Conservation (phyloP, 2,113 vertebrate species). For the Ceuthmochares aereus region DNA sequence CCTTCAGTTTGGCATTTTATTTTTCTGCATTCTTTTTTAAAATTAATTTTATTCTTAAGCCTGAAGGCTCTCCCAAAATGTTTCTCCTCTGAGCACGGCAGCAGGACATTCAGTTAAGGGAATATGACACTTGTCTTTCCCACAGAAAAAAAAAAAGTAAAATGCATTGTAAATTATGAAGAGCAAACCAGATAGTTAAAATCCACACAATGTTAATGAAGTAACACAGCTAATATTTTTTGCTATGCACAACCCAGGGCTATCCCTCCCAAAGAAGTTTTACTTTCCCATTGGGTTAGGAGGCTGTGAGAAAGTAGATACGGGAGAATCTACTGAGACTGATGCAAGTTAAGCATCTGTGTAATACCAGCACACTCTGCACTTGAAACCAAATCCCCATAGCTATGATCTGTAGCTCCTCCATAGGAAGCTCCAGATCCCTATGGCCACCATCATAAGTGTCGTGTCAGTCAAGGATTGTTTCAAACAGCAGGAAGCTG, state of each 20-base stretch:
- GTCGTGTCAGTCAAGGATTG: background rate
- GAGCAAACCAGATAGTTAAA: background rate
- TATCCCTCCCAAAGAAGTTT: background rate
- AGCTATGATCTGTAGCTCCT: background rate
- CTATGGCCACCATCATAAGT: fast-evolving
- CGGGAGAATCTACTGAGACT: no score
- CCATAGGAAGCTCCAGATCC: background rate
- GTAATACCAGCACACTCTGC: background rate
- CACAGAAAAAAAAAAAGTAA: background rate
- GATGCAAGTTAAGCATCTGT: background rate
- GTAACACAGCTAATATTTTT: background rate
- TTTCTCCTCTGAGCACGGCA: background rate
- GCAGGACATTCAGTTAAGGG: background rate
- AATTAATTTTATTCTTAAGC: background rate
- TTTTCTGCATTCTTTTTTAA: background rate
- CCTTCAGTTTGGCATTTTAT: background rate
- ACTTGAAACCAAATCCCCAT: background rate
- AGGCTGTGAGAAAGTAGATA: background rate
- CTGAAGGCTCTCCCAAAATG: background rate
- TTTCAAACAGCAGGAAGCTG: background rate
- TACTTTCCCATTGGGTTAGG: background rate
- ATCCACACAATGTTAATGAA: background rate
- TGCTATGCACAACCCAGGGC: background rate
- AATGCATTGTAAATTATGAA: background rate
- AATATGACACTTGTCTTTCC: background rate